Percentiles rank a stretch among this genome's conserved stretches.
Conservation (phyloP, 2,888 invertebrate species). For the Phengaris alcon region DNA sequence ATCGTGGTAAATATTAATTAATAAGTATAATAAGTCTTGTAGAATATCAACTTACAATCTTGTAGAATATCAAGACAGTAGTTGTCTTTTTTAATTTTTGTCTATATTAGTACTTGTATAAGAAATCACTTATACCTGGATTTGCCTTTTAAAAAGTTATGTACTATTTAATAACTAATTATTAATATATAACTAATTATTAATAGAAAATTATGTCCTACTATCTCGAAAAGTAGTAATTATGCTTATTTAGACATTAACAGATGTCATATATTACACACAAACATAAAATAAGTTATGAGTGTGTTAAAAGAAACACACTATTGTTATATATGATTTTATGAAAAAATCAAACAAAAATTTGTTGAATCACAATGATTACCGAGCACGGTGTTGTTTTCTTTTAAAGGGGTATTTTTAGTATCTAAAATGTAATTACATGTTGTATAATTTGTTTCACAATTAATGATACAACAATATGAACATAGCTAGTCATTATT, state of each 20-base stretch:
- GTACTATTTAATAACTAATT: no score
- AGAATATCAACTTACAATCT: no score
- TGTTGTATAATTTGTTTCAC: constrained; percentile 32
- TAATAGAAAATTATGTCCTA: no score
- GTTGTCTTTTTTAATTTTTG: no score
- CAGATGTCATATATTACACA: background rate
- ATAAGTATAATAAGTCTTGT: no score
- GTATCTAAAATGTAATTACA: background rate
- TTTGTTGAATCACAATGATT: background rate
- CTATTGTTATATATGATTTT: background rate
- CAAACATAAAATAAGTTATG: background rate
- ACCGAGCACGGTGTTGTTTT: background rate
- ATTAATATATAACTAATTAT: no score
- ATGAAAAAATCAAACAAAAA: background rate
- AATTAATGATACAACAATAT: background rate
- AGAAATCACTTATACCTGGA: no score
- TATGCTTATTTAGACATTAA: background rate
- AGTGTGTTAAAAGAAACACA: background rate
- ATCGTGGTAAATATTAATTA: no score
- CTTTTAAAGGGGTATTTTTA: background rate
- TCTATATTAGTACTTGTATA: no score
- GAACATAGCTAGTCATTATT: constrained; percentile 24
- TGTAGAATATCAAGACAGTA: no score
- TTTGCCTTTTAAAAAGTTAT: no score
- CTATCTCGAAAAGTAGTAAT: background rate